Base-by-base conservation (phyloP, 2,888 invertebrate species). In the Taenaris catops region DNA sequence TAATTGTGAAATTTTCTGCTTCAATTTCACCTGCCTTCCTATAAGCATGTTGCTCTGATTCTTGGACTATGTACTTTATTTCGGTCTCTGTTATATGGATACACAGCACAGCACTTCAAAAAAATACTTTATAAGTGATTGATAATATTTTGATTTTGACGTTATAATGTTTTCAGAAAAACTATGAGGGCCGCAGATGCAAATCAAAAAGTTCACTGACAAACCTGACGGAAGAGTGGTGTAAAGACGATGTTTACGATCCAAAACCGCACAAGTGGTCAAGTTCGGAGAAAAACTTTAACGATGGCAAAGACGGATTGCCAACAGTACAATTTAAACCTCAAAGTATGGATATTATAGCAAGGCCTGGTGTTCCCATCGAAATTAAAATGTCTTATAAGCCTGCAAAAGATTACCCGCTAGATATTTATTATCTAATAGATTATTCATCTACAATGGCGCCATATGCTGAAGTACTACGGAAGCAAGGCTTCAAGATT, bases 401-500 rank as follows among this genome's bases (percentile, higher is more conserved):
- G 23, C 91, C 92, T 48, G 92, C 93, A 0, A 78, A 89, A 48
- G 91, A 94, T 67, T 95, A 92, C 61, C 95, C 95, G 0, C 89
- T 95, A 1, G 95, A 95, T 68, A 75, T 95, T n/a, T 95, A 95
- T 62, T 95, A 92, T 58, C 76, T 96, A 14, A 93, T 95, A 92
- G 95, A 95, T 54, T 74, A 93, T 44, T 94, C 95, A 0, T 72
- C 83, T 17, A 94, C 94, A 0, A 95, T 95, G 95, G 67, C 63
- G 27, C 59, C 62, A 4, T 90, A 93, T 54, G 90, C 90, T 53
- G 58, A 68, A 0, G 71, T 63, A 8, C 58, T 92, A 3, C 86
- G 75, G 49, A 60, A 52, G 2, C 74, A 91, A 24, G 90, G 90
- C 0, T 41, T 52, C 0, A 44, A 74, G 31, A 65, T 91, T 17